Evolutionary conservation across 1,140 invertebrate genomes (phyloP).

Genomic region (Drosophila ohnishii): DNA sequence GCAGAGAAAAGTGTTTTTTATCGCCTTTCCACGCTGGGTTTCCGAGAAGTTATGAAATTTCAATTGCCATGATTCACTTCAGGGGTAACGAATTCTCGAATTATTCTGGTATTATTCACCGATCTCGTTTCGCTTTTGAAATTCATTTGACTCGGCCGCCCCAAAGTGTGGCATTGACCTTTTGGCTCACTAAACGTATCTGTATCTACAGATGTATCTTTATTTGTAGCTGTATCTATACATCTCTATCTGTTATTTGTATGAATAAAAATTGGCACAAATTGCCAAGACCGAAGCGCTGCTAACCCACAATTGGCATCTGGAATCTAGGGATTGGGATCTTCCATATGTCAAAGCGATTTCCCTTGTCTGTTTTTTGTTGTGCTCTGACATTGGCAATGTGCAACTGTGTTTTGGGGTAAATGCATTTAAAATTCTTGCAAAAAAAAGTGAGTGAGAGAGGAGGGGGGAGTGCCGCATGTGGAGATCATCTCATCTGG

Average conservation of each 20-base stretch:
- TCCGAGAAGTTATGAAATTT: slow-evolving; percentile 45
- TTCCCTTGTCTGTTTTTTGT: slow-evolving; percentile 1
- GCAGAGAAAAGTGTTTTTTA: slow-evolving; percentile 3
- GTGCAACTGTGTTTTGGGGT: slow-evolving; percentile 52
- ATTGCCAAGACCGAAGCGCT: slow-evolving; percentile 34
- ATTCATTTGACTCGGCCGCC: slow-evolving; percentile 31
- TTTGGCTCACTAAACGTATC: slow-evolving; percentile 36
- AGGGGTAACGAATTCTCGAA: slow-evolving; percentile 5
- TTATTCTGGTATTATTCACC: slow-evolving; percentile 19
- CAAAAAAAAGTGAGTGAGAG: slow-evolving; percentile 49
- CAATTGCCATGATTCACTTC: slow-evolving; percentile 40
- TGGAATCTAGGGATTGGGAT: slow-evolving; percentile 32
- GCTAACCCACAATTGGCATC: slow-evolving; percentile 75
- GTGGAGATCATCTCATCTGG: slow-evolving; percentile 53
- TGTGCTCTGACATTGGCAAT: slow-evolving; percentile 36
- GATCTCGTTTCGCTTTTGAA: slow-evolving; percentile 38
- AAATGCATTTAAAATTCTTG: slow-evolving; percentile 43
- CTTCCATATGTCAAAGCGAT: slow-evolving; percentile 43
- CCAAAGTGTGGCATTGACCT: slow-evolving; percentile 55
- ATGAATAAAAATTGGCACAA: slow-evolving; percentile 45
- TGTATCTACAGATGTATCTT: slow-evolving; percentile 25
- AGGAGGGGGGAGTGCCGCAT: slow-evolving; percentile 28
- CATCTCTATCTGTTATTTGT: slow-evolving; percentile 23
- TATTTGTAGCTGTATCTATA: slow-evolving; percentile 25
- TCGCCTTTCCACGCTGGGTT: not conserved